Conservation (phyloP, 2,797 vertebrate genomes). For the Siniperca obscura region DNA sequence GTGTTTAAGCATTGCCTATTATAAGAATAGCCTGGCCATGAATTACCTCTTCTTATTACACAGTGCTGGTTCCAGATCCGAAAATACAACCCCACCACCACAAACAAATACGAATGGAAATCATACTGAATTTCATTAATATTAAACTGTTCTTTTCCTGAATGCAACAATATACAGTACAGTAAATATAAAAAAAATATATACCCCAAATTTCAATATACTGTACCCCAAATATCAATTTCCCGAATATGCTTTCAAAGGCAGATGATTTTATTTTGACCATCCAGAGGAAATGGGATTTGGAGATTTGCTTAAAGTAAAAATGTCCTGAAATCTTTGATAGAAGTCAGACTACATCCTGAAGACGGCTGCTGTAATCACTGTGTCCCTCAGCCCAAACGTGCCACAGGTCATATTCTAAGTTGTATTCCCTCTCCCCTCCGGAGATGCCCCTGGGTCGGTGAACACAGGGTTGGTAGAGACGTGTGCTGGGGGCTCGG, state of each 20-base stretch:
- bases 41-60: neutral
- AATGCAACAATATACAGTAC: neutral
- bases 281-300: neutral
- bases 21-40: neutral
- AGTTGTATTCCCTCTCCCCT: constrained; percentile 39
- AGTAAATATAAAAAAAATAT: no score
- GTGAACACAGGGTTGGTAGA: constrained; percentile 57
- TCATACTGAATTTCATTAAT: neutral
- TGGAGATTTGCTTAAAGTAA: neutral
- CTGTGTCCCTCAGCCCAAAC: neutral
- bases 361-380: neutral
- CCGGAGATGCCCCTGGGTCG: constrained; percentile 47
- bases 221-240: neutral
- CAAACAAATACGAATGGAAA: neutral
- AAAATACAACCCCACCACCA: neutral
- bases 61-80: neutral
- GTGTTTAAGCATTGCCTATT: neutral
- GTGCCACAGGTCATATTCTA: neutral
- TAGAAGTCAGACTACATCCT: neutral
- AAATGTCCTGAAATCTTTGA: neutral
- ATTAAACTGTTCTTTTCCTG: neutral
- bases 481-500: constrained; percentile 73
- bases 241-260: neutral
- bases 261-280: neutral
- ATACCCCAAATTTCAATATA: neutral